These are phyloP conservation scores for Uria lomvia DNA, from an alignment of 2,113 vertebrate genomes.

Conservation along the genomic window DNA sequence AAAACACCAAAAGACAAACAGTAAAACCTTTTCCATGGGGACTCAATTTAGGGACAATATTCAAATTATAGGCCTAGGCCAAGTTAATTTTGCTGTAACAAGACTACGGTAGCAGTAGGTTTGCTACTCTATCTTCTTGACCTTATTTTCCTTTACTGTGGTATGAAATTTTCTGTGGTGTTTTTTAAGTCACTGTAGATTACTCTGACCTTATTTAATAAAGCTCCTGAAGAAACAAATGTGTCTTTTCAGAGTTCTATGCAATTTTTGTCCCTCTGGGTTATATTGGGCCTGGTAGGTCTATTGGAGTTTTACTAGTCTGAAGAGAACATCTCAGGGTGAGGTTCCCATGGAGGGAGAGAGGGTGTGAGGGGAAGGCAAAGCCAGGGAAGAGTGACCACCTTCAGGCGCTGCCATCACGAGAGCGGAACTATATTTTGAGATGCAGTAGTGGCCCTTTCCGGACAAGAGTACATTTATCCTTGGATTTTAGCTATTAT, in stretches of 20 bases:
- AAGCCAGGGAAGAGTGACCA: not conserved
- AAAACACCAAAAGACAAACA: fast-evolving
- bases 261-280: not conserved
- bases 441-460: not conserved
- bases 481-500: not conserved
- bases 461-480: not conserved
- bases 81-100: not conserved
- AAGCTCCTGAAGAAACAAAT: not conserved
- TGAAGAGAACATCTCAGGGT: not conserved
- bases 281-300: not conserved
- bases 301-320: not conserved
- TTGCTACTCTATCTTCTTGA: not conserved
- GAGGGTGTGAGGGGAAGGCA: not conserved
- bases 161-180: not conserved
- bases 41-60: not conserved
- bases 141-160: not conserved
- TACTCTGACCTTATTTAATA: not conserved
- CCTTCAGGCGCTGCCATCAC: not conserved
- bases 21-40: not conserved
- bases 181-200: not conserved
- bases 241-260: not conserved
- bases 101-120: not conserved
- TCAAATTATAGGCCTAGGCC: not conserved
- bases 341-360: not conserved
- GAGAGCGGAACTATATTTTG: not conserved